Base-by-base conservation (phyloP, 2,888 invertebrate genomes). In the Perizoma affinitatum region DNA sequence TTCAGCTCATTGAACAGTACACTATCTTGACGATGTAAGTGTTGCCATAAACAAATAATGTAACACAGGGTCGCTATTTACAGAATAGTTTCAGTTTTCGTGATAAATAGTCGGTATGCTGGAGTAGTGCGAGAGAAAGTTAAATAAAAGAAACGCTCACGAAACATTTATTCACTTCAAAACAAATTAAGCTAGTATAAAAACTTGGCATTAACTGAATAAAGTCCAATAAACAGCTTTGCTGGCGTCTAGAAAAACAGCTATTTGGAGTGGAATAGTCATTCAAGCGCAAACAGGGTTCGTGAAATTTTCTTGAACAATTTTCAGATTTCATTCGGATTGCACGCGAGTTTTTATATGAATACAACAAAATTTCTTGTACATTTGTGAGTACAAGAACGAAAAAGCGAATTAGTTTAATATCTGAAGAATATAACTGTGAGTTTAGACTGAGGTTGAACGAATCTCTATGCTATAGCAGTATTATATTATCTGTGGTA, bases 1-100 rank as follows among this genome's bases (percentile, higher is more conserved):
- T 42, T 42, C 78, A 74, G 64, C 65, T 71, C 73, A 81, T 80
- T 80, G 80, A 70, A 70, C 73, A 63, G 48, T 59, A 65, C 69
- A 61, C 63, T 65, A 65, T 67, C 65, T 63, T 59, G 56, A 59
- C 54, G 54, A 58, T 58, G 54, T 57, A 51, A 61, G 53, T 58
- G 57, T 61, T 54, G 54, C 50, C 35, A 57, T 61, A 58, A 61
- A 61, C 22, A 58, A 61, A 57, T 61, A 56, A 34, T n/a, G 48
- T 38, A 7, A 61, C 54, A 47, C 43, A 54, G 49, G 43, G 54
- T 38, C 22, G 35, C 54, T 9, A 4, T 10, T n/a, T 42, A 38
- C 5, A 6, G 22, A 38, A 11, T 42, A 41, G 46, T 45, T 36
- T 45, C 45, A 34, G 38, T 51, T 45, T 51, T 44, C 22, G 22